Conservation (phyloP, 1,140 invertebrate genomes). For the Formica selysi region DNA sequence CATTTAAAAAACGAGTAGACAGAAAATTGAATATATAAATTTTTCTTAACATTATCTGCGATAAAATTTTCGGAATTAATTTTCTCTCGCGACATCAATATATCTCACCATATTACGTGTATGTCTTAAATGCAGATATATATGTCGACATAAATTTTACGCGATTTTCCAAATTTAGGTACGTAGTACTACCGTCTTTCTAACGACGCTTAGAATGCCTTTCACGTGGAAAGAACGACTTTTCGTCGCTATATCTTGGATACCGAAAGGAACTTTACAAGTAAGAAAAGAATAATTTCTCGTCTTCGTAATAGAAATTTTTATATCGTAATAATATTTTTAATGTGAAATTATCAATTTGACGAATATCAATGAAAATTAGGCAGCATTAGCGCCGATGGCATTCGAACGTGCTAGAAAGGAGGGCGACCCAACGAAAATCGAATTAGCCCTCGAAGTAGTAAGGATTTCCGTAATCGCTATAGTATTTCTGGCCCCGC, state of each 20-base stretch:
- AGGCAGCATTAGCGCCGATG: conserved; percentile 83
- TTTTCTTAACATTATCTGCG: conserved; percentile 3
- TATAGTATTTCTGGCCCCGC: conserved; percentile 81
- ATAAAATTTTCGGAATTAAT: conserved; percentile 15
- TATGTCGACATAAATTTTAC: not conserved
- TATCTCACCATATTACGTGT: not conserved
- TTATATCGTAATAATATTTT: no score
- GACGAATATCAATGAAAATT: not conserved
- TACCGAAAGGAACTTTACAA: conserved; percentile 84
- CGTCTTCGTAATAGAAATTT: no score
- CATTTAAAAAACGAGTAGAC: not conserved
- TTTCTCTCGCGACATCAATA: not conserved
- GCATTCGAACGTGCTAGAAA: conserved; percentile 76
- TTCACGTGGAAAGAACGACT: conserved; percentile 81
- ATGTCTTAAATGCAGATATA: not conserved
- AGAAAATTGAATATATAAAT: conserved; percentile 6
- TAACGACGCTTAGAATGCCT: conserved; percentile 67
- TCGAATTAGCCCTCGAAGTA: conserved; percentile 80
- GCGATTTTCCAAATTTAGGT: conserved; percentile 67
- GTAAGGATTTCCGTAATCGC: conserved; percentile 80
- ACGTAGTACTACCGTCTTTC: conserved; percentile 70
- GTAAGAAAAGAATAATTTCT: conserved; percentile 62
- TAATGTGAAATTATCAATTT: not conserved
- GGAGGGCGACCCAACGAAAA: conserved; percentile 65
- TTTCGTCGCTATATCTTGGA: conserved; percentile 80